Percentiles rank a stretch among this genome's conserved stretches.
These are phyloP conservation scores for Trichoplusia ni DNA, from an alignment of 1,140 invertebrate species.

Conservation along the genomic window DNA sequence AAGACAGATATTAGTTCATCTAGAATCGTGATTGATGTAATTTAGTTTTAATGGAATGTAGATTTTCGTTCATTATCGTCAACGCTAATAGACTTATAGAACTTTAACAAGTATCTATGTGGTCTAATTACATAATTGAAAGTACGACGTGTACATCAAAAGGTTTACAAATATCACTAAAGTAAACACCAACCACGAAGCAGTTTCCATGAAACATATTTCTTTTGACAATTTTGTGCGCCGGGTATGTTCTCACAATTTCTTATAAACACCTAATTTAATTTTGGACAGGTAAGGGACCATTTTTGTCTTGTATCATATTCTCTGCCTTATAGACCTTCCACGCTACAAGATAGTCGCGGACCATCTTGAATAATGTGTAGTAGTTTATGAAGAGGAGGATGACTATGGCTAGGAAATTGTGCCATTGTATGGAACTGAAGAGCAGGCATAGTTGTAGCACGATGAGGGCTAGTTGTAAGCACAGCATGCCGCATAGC, in stretches of 20 bases:
- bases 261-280: conserved; percentile 30
- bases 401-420: conserved; percentile 92
- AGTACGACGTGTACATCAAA: no score
- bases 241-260: conserved; percentile 5
- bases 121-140: no score
- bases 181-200: background rate
- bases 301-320: conserved; percentile 84
- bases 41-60: conserved; percentile 20
- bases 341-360: conserved; percentile 93
- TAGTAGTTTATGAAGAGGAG: conserved; percentile 95
- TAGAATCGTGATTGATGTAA: background rate
- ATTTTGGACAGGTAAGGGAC: conserved; percentile 23
- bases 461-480: conserved; percentile 88
- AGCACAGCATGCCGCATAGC: conserved; percentile 87
- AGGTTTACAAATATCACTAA: no score
- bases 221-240: conserved; percentile 45
- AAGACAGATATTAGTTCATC: background rate
- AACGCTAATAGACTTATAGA: no score
- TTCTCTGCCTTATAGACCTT: conserved; percentile 90
- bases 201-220: background rate
- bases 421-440: conserved; percentile 93
- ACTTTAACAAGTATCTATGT: no score
- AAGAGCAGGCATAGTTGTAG: conserved; percentile 90
- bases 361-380: conserved; percentile 92
- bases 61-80: background rate